These are phyloP conservation scores for Periparus ater DNA, from an alignment of 2,797 vertebrate genomes.

Conservation along the genomic window DNA sequence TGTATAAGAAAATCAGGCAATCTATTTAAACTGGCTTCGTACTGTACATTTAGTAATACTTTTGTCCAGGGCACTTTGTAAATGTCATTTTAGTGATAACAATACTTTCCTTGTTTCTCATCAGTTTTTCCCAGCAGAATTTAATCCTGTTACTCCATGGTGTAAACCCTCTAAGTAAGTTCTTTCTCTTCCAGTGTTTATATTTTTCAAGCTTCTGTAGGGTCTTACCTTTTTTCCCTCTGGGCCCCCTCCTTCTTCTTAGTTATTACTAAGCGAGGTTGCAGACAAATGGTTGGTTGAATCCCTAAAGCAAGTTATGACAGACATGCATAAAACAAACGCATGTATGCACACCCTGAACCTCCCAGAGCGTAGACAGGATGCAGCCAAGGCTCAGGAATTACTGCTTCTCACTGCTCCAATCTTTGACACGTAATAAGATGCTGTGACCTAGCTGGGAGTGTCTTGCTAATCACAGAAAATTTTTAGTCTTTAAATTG, in stretches of 20 bases:
- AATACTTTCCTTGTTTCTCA: background rate
- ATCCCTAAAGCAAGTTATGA: slow-evolving; percentile 50
- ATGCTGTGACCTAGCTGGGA: slow-evolving; percentile 30
- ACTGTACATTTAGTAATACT: background rate
- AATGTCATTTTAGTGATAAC: background rate
- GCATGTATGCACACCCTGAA: background rate
- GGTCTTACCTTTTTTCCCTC: background rate
- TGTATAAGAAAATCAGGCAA: background rate
- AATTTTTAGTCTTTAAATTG: slow-evolving; percentile 4
- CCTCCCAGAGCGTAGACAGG: slow-evolving; percentile 16
- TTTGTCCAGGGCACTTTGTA: background rate
- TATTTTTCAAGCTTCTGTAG: background rate
- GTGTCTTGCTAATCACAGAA: slow-evolving; percentile 27
- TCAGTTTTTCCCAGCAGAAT: background rate
- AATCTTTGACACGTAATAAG: slow-evolving; percentile 9
- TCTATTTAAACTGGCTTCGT: background rate
- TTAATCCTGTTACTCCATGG: background rate
- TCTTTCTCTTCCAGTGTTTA: background rate
- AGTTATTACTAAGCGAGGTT: slow-evolving; percentile 8
- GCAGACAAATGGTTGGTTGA: slow-evolving; percentile 31
- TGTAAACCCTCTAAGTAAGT: background rate
- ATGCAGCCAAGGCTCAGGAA: slow-evolving; percentile 42
- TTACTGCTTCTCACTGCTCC: background rate
- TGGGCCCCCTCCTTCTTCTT: background rate
- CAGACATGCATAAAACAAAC: slow-evolving; percentile 32